These are phyloP conservation scores for Vulpes lagopus DNA, from an alignment of 2,113 vertebrate genomes.

Conservation along the genomic window DNA sequence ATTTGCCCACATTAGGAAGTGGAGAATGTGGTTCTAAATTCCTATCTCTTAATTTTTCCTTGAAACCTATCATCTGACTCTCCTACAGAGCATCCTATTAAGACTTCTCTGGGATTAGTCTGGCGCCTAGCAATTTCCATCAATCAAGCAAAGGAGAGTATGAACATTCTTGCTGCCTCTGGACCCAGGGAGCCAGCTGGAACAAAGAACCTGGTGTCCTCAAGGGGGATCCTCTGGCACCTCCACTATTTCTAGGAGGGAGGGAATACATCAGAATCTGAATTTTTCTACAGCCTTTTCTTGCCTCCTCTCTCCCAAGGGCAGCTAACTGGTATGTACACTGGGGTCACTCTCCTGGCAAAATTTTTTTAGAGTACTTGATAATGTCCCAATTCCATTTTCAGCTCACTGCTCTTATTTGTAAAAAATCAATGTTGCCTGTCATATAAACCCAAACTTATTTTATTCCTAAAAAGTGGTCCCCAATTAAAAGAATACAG, in stretches of 20 bases:
- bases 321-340: fast-evolving
- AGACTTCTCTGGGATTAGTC: background rate
- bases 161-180: background rate
- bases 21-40: background rate
- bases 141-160: background rate
- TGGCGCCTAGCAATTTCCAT: background rate
- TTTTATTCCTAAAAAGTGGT: background rate
- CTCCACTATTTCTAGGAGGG: background rate
- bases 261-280: background rate
- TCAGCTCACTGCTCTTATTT: background rate
- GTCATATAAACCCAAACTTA: background rate
- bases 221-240: background rate
- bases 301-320: fast-evolving
- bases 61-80: background rate
- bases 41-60: background rate
- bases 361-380: background rate
- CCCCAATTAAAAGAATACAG: background rate
- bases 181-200: background rate
- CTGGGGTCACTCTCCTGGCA: background rate
- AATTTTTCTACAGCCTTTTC: background rate
- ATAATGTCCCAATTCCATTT: background rate
- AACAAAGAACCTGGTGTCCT: background rate
- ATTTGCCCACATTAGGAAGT: background rate
- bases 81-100: background rate
- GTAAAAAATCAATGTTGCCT: background rate